Evolutionary conservation across 23 tunicate species (phyloP), one percentile per base, ranked within the genome.

Genomic region (Clavelina lepadiformis): DNA sequence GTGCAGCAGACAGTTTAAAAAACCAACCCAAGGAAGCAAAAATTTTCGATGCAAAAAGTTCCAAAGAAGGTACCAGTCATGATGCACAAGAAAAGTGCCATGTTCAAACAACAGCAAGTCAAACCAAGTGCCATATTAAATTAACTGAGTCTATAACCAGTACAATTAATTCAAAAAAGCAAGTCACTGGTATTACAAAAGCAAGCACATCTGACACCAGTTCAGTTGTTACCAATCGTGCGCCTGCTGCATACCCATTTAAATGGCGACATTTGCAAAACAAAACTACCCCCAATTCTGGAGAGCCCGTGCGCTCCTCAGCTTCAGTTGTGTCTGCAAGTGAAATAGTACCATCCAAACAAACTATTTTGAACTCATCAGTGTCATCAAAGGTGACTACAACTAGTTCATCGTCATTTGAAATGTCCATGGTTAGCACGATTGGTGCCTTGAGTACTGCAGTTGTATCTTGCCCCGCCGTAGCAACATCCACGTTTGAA

Each of bases 201-300:
- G 68, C n/a, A 30, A 63, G 50, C 21, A 63, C 37, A 63, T 35
- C 21, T 35, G 50, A 35, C 23, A 3, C 64, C 64, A 54, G 31
- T 19, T 22, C 76, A 4, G 23, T 61, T 0, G 35, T 52, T 15
- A 67, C 50, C 35, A 74, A 28, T 36, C 34, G 93, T 37, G 51
- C 67, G 1, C 75, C 93, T 28, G 81, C 93, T 13, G 72, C 80
- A 0, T 70, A 77, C 31, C 95, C 95, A 19, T 86, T 86, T 49
- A 86, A 86, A 64, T 52, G 95, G 58, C 63, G 95, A 28, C 83
- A 72, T 55, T 46, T 68, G 28, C 75, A 68, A 25, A 35, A 30
- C 35, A 59, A 32, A 5, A 5, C n/a, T 31, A 56, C 55, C 13
- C 3, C 61, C 33, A 58, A 51, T 31, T 15, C 64, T 56, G 36